Evolutionary conservation across 2,113 vertebrate species (phyloP).

Genomic region (Corythornis cristatus): DNA sequence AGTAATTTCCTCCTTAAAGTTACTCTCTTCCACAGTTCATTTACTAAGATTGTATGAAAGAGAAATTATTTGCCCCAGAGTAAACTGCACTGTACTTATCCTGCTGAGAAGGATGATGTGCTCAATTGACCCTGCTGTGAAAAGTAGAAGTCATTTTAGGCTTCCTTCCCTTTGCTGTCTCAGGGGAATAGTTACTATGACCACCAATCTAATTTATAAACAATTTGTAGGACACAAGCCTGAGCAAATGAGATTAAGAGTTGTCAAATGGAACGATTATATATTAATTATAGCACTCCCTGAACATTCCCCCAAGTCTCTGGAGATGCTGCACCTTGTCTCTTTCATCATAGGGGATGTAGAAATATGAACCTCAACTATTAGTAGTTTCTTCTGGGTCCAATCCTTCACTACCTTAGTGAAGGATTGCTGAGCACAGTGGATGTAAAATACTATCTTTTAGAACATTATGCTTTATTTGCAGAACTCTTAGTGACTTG

Average conservation of each 20-base stretch:
- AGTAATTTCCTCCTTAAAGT: background rate
- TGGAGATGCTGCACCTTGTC: background rate
- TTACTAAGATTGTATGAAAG: background rate
- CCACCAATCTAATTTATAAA: constrained; percentile 48
- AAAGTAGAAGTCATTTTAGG: constrained; percentile 49
- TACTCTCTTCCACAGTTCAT: background rate
- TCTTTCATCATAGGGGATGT: constrained; percentile 4
- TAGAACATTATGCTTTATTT: constrained; percentile 10
- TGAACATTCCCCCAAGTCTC: background rate
- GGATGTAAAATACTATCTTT: constrained; percentile 13
- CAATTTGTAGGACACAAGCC: background rate
- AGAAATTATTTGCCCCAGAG: constrained; percentile 17
- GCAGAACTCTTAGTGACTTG: constrained; percentile 14
- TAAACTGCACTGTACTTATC: background rate
- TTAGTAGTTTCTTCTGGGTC: constrained; percentile 17
- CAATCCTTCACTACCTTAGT: constrained; percentile 33
- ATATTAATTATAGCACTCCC: constrained; percentile 20
- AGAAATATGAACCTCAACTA: constrained; percentile 25
- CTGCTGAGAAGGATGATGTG: constrained; percentile 39
- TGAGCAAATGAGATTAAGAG: constrained; percentile 28
- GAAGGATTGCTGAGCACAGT: background rate
- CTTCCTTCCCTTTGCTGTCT: constrained; percentile 30
- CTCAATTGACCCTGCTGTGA: constrained; percentile 49
- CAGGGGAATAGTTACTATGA: constrained; percentile 42
- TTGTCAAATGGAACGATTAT: background rate